A percentile compares a stretch with the other conserved stretches of the same genome.
phyloP scores from a whole-genome alignment of 2,888 invertebrate species.

The Leucophenga maculata region DNA sequence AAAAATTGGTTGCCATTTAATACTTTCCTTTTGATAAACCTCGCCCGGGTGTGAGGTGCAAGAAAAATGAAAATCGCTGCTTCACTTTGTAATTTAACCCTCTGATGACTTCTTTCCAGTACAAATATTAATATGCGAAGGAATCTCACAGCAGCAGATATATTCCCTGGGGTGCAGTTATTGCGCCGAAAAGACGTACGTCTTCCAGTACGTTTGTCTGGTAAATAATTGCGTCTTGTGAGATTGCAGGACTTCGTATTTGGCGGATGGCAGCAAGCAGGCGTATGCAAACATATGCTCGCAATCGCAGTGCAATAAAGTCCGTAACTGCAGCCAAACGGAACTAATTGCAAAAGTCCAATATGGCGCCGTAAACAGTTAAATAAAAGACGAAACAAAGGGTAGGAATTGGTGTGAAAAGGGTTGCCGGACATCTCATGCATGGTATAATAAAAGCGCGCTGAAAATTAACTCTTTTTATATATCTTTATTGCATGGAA shows the following conservation, averaged over 20 bases:
- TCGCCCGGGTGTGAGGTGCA: conserved; percentile 16
- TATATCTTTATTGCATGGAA: too few relatives aligned
- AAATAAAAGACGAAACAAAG: too few relatives aligned
- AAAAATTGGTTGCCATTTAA: conserved; percentile 3
- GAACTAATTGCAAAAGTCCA: conserved; percentile 29
- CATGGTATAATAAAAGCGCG: too few relatives aligned
- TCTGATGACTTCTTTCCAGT: conserved; percentile 39
- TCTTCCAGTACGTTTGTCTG: conserved; percentile 6
- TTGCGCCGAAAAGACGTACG: conserved; percentile 15
- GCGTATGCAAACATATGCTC: conserved; percentile 42
- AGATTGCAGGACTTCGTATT: conserved; percentile 7
- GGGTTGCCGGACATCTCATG: too few relatives aligned
- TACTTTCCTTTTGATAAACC: conserved; percentile 47
- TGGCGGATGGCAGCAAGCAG: not conserved
- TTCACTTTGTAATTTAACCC: conserved; percentile 55
- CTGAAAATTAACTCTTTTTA: too few relatives aligned
- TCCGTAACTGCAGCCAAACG: conserved; percentile 1
- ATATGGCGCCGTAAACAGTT: too few relatives aligned
- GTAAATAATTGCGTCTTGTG: conserved; percentile 49
- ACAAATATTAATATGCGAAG: conserved; percentile 55
- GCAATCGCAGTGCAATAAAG: conserved; percentile 25
- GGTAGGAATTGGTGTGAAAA: too few relatives aligned
- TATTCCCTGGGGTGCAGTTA: conserved; percentile 45
- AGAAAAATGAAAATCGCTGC: too few relatives aligned
- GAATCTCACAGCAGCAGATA: conserved; percentile 23